Conservation (phyloP, 2,888 invertebrate species). For the Lochmaea crataegi region DNA sequence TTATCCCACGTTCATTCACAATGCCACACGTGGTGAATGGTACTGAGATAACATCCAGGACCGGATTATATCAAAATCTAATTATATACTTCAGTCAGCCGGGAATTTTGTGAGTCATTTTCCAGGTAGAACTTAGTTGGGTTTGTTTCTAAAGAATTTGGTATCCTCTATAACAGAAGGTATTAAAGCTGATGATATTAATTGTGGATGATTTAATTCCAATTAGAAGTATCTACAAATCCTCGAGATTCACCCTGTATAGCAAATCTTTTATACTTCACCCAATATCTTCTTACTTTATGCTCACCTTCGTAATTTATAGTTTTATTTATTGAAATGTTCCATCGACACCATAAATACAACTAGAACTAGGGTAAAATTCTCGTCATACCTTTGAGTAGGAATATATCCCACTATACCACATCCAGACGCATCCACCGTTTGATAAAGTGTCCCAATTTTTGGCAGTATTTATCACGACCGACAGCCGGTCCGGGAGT, state of each 20-base stretch:
- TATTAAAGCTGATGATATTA: too few species aligned
- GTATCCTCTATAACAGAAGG: too few species aligned
- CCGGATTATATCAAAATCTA: conserved; percentile 11
- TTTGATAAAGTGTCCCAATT: conserved; percentile 47
- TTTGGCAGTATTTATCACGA: conserved; percentile 43
- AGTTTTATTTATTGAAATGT: neutral
- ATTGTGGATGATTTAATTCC: too few species aligned
- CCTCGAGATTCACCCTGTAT: too few species aligned
- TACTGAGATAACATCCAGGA: conserved; percentile 19
- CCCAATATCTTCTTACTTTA: neutral
- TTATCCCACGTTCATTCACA: conserved; percentile 37
- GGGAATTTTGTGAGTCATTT: too few species aligned
- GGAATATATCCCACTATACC: conserved; percentile 25
- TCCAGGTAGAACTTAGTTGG: neutral
- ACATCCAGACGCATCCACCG: conserved; percentile 21
- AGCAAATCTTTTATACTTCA: too few species aligned
- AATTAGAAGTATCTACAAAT: too few species aligned
- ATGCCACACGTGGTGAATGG: conserved; percentile 35
- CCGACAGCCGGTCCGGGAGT: conserved; percentile 49
- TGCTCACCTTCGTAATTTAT: neutral
- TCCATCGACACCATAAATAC: neutral
- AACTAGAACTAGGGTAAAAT: neutral
- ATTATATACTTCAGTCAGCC: neutral
- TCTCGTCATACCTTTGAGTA: conserved; percentile 21
- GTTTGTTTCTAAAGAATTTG: too few species aligned